These are phyloP conservation scores for Linnaemya tessellans DNA, from an alignment of 2,888 invertebrate species.

Conservation along the genomic window DNA sequence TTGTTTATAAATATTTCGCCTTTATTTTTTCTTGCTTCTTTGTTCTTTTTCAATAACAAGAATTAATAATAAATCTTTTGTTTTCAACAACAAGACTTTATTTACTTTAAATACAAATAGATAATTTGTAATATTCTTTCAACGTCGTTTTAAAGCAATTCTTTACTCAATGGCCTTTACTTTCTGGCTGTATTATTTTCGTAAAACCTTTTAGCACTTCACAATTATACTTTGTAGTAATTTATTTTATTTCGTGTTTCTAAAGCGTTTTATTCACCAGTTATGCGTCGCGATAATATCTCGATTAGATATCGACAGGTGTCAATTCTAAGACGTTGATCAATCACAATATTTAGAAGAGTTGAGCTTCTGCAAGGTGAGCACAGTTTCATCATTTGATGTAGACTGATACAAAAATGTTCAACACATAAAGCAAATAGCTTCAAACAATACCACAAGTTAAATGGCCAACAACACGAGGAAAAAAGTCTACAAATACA, in stretches of 20 bases:
- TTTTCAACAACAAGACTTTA: constrained; percentile 13
- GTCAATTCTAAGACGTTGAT: constrained; percentile 83
- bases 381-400: constrained; percentile 83
- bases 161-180: constrained; percentile 15
- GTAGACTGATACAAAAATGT: constrained; percentile 79
- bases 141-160: constrained; percentile 14
- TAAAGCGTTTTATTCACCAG: constrained; percentile 78
- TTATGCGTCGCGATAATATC: constrained; percentile 82
- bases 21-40: constrained; percentile 3
- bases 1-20: background rate
- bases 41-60: background rate
- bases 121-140: constrained; percentile 34
- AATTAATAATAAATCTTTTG: constrained; percentile 31
- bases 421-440: constrained; percentile 52
- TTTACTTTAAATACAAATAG: background rate
- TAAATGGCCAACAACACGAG: constrained; percentile 3
- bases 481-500: constrained; percentile 27
- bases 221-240: constrained; percentile 8
- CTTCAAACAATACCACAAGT: constrained; percentile 29
- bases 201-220: background rate
- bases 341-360: constrained; percentile 82
- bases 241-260: constrained; percentile 6
- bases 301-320: constrained; percentile 83
- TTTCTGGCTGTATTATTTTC: background rate
- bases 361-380: constrained; percentile 81